Conservation (phyloP, 1,140 invertebrate genomes). For the Drosophila kurseongensis region DNA sequence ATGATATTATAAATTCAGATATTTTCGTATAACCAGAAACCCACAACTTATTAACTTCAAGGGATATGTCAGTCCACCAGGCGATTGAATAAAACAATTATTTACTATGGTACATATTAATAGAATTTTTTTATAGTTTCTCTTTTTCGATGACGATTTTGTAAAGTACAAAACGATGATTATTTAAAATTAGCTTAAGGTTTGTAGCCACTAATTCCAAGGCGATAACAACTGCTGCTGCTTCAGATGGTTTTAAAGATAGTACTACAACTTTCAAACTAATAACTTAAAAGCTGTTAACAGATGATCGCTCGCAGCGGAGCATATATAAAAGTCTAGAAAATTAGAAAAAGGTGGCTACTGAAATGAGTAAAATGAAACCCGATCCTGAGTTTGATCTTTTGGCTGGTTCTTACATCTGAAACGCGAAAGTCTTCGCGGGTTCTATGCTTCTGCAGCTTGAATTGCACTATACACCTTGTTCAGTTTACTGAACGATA, state of each 20-base stretch:
- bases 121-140: slow-evolving; percentile 50
- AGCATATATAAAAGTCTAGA: slow-evolving; percentile 30
- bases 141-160: slow-evolving; percentile 47
- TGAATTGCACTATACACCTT: slow-evolving; percentile 37
- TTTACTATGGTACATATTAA: slow-evolving; percentile 62
- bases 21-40: too few species aligned
- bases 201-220: slow-evolving; percentile 35
- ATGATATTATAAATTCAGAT: too few species aligned
- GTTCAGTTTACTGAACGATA: slow-evolving; percentile 47
- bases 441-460: slow-evolving; percentile 10
- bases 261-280: slow-evolving; percentile 2
- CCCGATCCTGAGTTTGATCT: slow-evolving; percentile 38
- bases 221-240: slow-evolving; percentile 32
- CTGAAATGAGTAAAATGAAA: slow-evolving; percentile 34
- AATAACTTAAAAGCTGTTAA: slow-evolving; percentile 4
- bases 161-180: slow-evolving; percentile 63
- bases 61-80: too few species aligned
- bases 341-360: slow-evolving; percentile 16
- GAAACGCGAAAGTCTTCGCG: slow-evolving; percentile 21
- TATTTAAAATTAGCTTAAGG: slow-evolving; percentile 36
- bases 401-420: slow-evolving; percentile 22
- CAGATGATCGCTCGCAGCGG: slow-evolving; percentile 1
- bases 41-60: too few species aligned
- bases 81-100: slow-evolving; percentile 7
- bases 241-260: slow-evolving; percentile 33